phyloP scores from a whole-genome alignment of 2,888 invertebrate species.

The Hesperia comma region DNA sequence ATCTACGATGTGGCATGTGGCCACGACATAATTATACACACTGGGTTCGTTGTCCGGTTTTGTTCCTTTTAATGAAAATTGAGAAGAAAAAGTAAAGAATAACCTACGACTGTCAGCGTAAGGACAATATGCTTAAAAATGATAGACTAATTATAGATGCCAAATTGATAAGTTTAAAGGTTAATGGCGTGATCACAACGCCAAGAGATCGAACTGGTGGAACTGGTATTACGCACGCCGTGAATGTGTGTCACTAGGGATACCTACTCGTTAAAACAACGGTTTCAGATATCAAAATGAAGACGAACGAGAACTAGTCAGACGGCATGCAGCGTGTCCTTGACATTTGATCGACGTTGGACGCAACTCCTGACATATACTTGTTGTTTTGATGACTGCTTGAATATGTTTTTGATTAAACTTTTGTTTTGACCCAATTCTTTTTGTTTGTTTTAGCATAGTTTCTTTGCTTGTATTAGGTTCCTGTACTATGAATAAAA shows the following conservation, averaged over 20 bases:
- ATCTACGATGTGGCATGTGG: too few species aligned
- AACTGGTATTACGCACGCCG: constrained; percentile 1
- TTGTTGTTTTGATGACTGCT: constrained; percentile 28
- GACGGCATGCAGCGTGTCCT: constrained; percentile 53
- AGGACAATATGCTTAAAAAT: too few species aligned
- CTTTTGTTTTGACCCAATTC: constrained; percentile 7
- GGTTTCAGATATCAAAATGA: constrained; percentile 49
- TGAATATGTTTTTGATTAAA: not conserved
- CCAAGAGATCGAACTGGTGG: not conserved
- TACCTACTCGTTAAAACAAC: constrained; percentile 14
- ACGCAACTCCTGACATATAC: constrained; percentile 23
- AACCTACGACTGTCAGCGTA: too few species aligned
- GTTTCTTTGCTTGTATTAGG: not conserved
- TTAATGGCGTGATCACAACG: not conserved
- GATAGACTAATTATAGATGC: too few species aligned
- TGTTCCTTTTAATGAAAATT: too few species aligned
- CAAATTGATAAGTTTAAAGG: constrained; percentile 5
- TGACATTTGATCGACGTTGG: constrained; percentile 60
- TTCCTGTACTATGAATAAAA: too few species aligned
- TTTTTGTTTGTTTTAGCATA: not conserved
- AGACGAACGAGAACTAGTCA: constrained; percentile 56
- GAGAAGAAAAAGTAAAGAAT: too few species aligned
- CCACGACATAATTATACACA: too few species aligned
- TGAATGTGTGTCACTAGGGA: constrained; percentile 16
- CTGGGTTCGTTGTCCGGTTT: too few species aligned